phyloP scores from a whole-genome alignment of 2,113 vertebrate genomes.

The Orcinus orca region DNA sequence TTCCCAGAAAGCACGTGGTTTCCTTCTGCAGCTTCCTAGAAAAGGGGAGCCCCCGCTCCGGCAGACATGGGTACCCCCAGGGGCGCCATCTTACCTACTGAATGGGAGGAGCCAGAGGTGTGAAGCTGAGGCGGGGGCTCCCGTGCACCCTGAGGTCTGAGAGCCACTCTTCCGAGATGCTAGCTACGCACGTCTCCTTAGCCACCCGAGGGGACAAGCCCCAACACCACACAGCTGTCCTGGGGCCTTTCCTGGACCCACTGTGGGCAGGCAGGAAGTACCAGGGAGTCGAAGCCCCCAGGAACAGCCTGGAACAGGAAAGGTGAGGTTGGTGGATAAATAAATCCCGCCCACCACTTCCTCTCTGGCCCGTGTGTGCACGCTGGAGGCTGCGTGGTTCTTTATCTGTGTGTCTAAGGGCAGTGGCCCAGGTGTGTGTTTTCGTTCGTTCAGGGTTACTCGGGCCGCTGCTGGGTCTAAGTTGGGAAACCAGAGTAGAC shows the following conservation, averaged over 20 bases:
- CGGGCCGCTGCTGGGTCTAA: no score
- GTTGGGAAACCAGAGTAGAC: neutral
- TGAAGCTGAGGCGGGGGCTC: accelerated
- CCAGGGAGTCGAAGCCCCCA: neutral
- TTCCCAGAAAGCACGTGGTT: no score
- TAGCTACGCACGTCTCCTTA: accelerated
- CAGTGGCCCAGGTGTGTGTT: no score
- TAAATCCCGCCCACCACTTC: accelerated
- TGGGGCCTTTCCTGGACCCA: no score
- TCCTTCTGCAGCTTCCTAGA: neutral
- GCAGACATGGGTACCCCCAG: neutral
- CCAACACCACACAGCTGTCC: neutral
- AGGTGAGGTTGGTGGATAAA: neutral
- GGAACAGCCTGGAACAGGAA: neutral
- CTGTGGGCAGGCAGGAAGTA: neutral
- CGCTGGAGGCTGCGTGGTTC: neutral
- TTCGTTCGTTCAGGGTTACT: no score
- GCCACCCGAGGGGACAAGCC: neutral
- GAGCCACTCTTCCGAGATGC: neutral
- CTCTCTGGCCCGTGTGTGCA: no score
- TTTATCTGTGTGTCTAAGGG: neutral
- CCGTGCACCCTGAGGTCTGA: neutral
- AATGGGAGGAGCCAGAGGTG: neutral
- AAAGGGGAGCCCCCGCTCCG: accelerated
- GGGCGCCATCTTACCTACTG: accelerated